Evolutionary conservation across 2,888 invertebrate genomes (phyloP), one percentile per base, ranked within the genome.

Genomic region (Erebia aethiops): DNA sequence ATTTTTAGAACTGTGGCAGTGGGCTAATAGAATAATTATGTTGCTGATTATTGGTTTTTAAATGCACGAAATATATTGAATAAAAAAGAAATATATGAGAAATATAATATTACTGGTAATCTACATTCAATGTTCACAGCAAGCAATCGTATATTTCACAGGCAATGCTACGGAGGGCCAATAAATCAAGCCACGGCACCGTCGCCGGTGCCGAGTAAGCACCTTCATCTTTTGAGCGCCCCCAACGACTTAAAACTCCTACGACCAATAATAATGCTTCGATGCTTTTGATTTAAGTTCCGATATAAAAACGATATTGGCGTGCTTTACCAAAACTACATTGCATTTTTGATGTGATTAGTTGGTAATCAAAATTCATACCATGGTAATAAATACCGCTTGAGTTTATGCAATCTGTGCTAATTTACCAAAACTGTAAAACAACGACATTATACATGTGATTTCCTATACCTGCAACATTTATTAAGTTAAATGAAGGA

Each of bases 211-310:
- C 78, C 77, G 79, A 79, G 81, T 81, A 81, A 83, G 84, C 84
- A 80, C 81, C 82, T 83, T 82, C 81, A 79, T 78, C 81, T 82
- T 79, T 80, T 80, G 80, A 79, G 80, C 79, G 78, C 79, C 76
- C 79, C 75, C 77, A 68, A 76, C 79, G 77, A 80, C 79, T 79
- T 81, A 77, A 77, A 78, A 71, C 69, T 69, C 60, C 62, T 62
- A 57, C 69, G 60, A 61, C 71, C 61, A 66, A 69, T 69, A 69
- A 62, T 61, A 18, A 21, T 56, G 69, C 56, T 60, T 14, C 57
- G 26, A 41, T 43, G 49, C 49, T 69, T 49, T 66, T 58, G 68
- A 72, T 72, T 70, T 70, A 58, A 46, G 52, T 46, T 67, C 49
- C 49, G 21, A 69, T 69, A 64, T 41, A 8, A 61, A 61, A 61